These are phyloP conservation scores for Poeciliopsis presidionis DNA, from an alignment of 2,797 vertebrate genomes.

Conservation along the genomic window DNA sequence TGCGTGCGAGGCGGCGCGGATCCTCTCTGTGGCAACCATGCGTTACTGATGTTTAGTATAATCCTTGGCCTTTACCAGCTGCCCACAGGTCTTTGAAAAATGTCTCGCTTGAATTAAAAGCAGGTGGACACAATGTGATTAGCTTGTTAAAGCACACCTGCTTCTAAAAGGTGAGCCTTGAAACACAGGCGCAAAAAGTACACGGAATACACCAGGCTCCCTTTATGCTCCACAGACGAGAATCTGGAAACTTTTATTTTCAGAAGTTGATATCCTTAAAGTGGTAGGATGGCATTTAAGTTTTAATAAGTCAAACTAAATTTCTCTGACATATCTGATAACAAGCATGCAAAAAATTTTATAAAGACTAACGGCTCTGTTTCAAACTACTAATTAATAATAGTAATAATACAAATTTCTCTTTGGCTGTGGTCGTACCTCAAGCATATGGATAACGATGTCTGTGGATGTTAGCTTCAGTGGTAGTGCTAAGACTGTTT, in stretches of 20 bases:
- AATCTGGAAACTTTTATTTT: slow-evolving; percentile 1
- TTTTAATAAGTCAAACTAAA: neutral
- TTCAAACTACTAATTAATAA: neutral
- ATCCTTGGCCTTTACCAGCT: slow-evolving; percentile 69
- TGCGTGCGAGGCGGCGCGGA: slow-evolving; percentile 12
- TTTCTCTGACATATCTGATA: neutral
- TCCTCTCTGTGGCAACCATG: slow-evolving; percentile 49
- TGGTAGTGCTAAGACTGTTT: neutral
- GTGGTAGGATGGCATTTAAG: neutral
- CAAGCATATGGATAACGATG: neutral
- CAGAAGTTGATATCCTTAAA: neutral
- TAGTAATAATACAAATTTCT: no score
- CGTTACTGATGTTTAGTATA: slow-evolving; percentile 62
- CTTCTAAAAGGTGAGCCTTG: slow-evolving; percentile 42
- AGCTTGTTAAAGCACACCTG: slow-evolving; percentile 76
- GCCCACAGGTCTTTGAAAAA: slow-evolving; percentile 64
- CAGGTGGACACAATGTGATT: slow-evolving; percentile 76
- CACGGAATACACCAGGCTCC: slow-evolving; percentile 7
- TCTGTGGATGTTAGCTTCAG: neutral
- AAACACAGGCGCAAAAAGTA: slow-evolving; percentile 13
- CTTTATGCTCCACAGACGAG: slow-evolving; percentile 27
- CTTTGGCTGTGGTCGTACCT: neutral
- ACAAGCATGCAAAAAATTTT: neutral
- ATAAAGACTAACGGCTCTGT: neutral
- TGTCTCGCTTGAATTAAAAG: slow-evolving; percentile 71